Percentiles rank a stretch among this genome's conserved stretches.
phyloP scores from a whole-genome alignment of 2,113 vertebrate genomes.

The Entomyzon cyanotis region DNA sequence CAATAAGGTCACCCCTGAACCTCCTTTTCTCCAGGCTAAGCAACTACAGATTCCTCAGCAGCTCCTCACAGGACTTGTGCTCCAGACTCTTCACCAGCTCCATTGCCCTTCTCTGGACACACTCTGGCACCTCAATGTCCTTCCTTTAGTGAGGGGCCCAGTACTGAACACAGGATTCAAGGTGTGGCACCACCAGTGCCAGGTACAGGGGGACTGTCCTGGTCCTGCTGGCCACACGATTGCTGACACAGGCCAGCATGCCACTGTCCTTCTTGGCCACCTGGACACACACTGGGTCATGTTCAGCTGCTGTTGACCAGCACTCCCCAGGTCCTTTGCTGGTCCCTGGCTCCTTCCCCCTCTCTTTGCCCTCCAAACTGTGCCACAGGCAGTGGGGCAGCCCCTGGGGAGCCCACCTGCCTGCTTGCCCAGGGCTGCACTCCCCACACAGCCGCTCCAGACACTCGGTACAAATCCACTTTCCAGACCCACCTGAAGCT shows the following conservation, averaged over 20 bases:
- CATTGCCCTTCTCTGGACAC: not conserved
- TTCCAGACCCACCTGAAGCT: fast-evolving
- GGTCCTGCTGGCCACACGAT: not conserved
- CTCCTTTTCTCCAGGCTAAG: not conserved
- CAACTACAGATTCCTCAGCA: not conserved
- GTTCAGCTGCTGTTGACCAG: not conserved
- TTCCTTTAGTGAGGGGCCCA: not conserved
- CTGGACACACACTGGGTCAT: not conserved
- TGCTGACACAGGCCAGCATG: not conserved
- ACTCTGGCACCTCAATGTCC: too few relatives aligned
- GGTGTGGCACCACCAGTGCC: too few relatives aligned
- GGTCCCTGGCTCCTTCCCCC: not conserved
- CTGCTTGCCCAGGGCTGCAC: fast-evolving
- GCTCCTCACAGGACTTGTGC: not conserved
- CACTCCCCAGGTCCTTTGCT: too few relatives aligned
- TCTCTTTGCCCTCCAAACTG: too few relatives aligned
- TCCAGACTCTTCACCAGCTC: not conserved
- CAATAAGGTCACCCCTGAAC: too few relatives aligned
- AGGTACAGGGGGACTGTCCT: too few relatives aligned
- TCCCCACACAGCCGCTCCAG: fast-evolving
- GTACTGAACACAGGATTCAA: not conserved
- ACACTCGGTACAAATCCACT: fast-evolving
- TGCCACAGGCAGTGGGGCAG: not conserved
- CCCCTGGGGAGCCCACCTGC: not conserved
- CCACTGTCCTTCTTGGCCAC: not conserved